These are phyloP conservation scores for Chaenocephalus aceratus DNA, from an alignment of 2,113 vertebrate species.

Conservation along the genomic window DNA sequence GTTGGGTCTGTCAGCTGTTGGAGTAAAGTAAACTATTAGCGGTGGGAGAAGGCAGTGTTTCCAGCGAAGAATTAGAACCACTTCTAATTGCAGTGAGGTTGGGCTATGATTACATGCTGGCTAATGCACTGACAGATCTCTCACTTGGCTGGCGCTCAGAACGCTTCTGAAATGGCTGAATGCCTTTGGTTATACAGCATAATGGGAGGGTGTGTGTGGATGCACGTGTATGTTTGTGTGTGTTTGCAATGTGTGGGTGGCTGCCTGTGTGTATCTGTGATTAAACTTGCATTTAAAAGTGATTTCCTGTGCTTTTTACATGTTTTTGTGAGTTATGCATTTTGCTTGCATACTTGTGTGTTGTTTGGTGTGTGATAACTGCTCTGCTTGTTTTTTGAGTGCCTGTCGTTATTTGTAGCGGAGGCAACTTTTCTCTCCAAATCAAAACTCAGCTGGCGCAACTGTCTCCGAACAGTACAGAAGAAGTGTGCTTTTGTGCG, in stretches of 20 bases:
- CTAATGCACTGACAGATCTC: conserved; percentile 81
- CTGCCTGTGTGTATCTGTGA: conserved; percentile 60
- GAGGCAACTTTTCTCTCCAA: conserved; percentile 70
- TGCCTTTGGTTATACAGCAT: conserved; percentile 78
- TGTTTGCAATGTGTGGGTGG: conserved; percentile 51
- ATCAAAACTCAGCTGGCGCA: conserved; percentile 72
- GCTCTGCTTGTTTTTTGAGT: conserved; percentile 52
- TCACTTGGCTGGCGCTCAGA: conserved; percentile 77
- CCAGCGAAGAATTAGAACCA: conserved; percentile 78
- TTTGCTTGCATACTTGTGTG: conserved; percentile 29
- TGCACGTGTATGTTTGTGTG: conserved; percentile 45
- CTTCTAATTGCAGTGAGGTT: conserved; percentile 83
- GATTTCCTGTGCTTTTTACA: conserved; percentile 46
- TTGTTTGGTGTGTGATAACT: conserved; percentile 46
- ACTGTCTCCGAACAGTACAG: conserved; percentile 53
- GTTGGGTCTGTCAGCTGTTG: conserved; percentile 76
- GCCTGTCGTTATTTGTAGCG: conserved; percentile 73
- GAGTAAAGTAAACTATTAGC: conserved; percentile 80
- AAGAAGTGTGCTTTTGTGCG: conserved; percentile 45
- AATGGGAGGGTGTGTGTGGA: conserved; percentile 67
- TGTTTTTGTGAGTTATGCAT: conserved; percentile 55
- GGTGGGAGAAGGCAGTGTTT: conserved; percentile 75
- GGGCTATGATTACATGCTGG: conserved; percentile 83
- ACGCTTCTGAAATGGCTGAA: conserved; percentile 77
- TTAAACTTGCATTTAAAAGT: conserved; percentile 47